Evolutionary conservation across 2,797 vertebrate genomes (phyloP).

Genomic region (Spea hammondii): DNA sequence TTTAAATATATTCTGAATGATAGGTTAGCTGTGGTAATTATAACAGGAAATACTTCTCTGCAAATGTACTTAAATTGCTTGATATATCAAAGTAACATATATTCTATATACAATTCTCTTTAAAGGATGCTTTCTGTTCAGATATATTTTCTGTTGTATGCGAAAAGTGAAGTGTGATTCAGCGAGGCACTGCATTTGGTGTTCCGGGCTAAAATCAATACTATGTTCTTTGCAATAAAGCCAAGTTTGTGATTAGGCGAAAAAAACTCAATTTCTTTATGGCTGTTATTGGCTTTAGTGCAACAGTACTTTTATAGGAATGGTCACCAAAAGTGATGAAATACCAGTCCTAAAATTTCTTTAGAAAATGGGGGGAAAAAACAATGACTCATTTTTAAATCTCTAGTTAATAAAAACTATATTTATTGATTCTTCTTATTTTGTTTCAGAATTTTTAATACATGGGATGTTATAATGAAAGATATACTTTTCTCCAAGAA

Average conservation of each 20-base stretch:
- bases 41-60: too few relatives aligned
- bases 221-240: slow-evolving; percentile 49
- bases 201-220: slow-evolving; percentile 46
- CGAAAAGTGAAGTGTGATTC: slow-evolving; percentile 33
- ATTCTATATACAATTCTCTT: not conserved
- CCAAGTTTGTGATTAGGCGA: slow-evolving; percentile 28
- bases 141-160: not conserved
- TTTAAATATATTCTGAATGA: too few relatives aligned
- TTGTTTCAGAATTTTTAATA: slow-evolving; percentile 10
- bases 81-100: too few relatives aligned
- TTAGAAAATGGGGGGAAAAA: slow-evolving; percentile 43
- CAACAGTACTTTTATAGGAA: slow-evolving; percentile 55
- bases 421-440: slow-evolving; percentile 1
- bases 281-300: slow-evolving; percentile 54
- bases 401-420: slow-evolving; percentile 51
- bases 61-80: too few relatives aligned
- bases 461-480: slow-evolving; percentile 42
- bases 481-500: slow-evolving; percentile 34
- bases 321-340: slow-evolving; percentile 55
- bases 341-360: slow-evolving; percentile 21
- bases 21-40: too few relatives aligned
- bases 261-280: slow-evolving; percentile 53
- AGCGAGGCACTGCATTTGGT: not conserved
- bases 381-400: slow-evolving; percentile 33
- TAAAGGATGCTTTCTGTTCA: not conserved